These are phyloP conservation scores for Drosophila insularis DNA, from an alignment of 1,140 invertebrate genomes.

Conservation along the genomic window DNA sequence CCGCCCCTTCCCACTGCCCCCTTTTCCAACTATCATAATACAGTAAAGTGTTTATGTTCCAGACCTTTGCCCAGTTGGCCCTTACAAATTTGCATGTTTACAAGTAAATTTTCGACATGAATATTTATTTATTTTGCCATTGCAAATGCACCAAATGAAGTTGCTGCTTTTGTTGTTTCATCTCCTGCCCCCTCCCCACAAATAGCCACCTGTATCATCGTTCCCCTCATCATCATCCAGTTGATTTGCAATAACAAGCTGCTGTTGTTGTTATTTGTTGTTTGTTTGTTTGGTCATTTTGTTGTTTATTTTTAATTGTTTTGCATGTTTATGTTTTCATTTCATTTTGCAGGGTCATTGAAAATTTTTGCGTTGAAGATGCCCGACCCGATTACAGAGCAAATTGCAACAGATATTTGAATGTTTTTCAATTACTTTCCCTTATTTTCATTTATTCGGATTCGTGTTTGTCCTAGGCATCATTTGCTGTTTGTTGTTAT, in stretches of 20 bases:
- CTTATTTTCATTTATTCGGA: slow-evolving; percentile 14
- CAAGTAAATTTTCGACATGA: slow-evolving; percentile 50
- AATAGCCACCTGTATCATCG: slow-evolving; percentile 1
- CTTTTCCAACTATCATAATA: background rate
- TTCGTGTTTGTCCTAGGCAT: slow-evolving; percentile 2
- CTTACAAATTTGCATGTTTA: slow-evolving; percentile 54
- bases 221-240: background rate
- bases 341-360: slow-evolving; percentile 53
- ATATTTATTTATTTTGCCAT: slow-evolving; percentile 61
- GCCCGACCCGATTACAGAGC: slow-evolving; percentile 10
- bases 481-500: slow-evolving; percentile 9
- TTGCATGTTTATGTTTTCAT: slow-evolving; percentile 58
- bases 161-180: slow-evolving; percentile 31
- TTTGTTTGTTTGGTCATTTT: slow-evolving; percentile 34
- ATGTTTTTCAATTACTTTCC: slow-evolving; percentile 64
- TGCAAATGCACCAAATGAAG: slow-evolving; percentile 46
- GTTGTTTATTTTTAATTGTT: slow-evolving; percentile 71
- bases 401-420: slow-evolving; percentile 55
- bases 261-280: slow-evolving; percentile 16
- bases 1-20: background rate
- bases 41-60: background rate
- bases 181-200: background rate
- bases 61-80: slow-evolving; percentile 5
- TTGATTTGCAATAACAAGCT: slow-evolving; percentile 18
- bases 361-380: slow-evolving; percentile 8